phyloP scores from a whole-genome alignment of 2,797 vertebrate species.

The Urophycis tenuis region DNA sequence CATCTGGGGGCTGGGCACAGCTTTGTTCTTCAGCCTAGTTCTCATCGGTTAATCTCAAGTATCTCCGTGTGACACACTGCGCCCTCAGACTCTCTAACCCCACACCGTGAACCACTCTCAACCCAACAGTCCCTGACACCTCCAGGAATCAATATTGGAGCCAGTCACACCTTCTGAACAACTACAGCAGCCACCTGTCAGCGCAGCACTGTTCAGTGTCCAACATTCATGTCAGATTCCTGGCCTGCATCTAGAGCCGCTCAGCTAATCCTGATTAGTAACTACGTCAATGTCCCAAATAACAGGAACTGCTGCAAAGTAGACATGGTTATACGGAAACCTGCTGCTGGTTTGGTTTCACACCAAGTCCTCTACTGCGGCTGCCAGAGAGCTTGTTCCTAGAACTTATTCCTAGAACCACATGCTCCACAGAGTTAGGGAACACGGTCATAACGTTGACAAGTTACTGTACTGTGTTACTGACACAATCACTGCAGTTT shows the following conservation, averaged over 20 bases:
- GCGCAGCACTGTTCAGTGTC: neutral
- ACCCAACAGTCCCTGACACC: neutral
- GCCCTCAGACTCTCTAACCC: neutral
- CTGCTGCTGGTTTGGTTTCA: neutral
- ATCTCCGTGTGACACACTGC: too few species aligned
- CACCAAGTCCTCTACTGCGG: neutral
- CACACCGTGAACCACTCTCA: neutral
- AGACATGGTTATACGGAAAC: neutral
- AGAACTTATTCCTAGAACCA: neutral
- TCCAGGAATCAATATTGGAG: too few species aligned
- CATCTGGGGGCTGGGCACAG: too few species aligned
- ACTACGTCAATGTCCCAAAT: neutral
- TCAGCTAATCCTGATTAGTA: constrained; percentile 9
- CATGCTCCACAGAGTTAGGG: too few species aligned
- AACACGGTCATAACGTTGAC: neutral
- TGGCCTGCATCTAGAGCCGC: neutral
- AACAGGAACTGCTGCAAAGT: neutral
- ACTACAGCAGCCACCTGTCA: neutral
- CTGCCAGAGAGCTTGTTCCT: neutral
- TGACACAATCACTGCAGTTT: neutral
- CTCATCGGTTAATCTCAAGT: too few species aligned
- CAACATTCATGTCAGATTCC: neutral
- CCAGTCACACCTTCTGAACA: too few species aligned
- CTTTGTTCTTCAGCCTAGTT: too few species aligned
- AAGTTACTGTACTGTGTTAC: neutral